Evolutionary conservation across 2,113 vertebrate species (phyloP), one percentile per base, ranked within the genome.

Genomic region (Scytalopus superciliaris): DNA sequence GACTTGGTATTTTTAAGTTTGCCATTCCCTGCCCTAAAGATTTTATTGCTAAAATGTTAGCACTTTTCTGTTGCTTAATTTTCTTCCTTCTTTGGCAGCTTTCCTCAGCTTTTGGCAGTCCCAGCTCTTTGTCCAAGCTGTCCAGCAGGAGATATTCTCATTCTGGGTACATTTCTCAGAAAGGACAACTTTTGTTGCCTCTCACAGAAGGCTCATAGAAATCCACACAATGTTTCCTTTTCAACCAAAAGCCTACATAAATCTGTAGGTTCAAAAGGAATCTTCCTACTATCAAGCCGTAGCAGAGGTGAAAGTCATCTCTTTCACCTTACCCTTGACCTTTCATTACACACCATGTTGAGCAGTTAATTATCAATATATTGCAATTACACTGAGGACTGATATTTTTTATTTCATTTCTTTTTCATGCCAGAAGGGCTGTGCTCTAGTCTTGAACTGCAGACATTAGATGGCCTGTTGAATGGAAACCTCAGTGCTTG

Each of bases 121-220:
- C 95, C 97, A 95, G 95, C 96, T 98, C 98, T 98, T 97, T 94
- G 96, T 97, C 89, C 82, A 86, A 84, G 96, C 94, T 84, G 42
- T 90, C 75, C 72, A 88, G 79, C 57, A 94, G 86, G 60, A 90
- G 86, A 86, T 69, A 90, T 90, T 96, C 85, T 95, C 35, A 94
- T 96, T 94, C 94, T 92, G 90, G 62, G 88, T 95, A 93, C 88
- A 68, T 92, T 91, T 88, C 76, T 77, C 69, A 53, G 93, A 81
- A 94, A 97, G 90, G 42, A 92, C 88, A 78, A 94, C 76, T 92
- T 93, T 93, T 96, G 87, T 95, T 91, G 72, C 72, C 33, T 63
- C 55, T 82, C 82, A 96, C 91, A 97, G 95, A 95, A 91, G 84
- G 84, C 81, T 85, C 72, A 88, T 52, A 94, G 87, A 95, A 96